phyloP scores from a whole-genome alignment of 2,113 vertebrate species.

The Australoheros scitulus region DNA sequence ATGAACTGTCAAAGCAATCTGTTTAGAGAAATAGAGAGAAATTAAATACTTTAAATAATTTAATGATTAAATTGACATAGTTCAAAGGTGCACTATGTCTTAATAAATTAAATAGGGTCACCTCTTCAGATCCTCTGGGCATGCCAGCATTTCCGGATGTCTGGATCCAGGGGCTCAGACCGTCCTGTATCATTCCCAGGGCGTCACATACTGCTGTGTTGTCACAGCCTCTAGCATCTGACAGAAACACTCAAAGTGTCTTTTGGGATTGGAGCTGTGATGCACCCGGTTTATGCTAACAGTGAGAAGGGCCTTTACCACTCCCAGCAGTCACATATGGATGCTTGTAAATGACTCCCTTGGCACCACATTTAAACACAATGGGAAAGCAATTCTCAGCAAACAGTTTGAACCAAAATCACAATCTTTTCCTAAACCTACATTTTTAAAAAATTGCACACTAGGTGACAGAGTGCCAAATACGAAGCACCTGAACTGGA shows the following conservation, averaged over 20 bases:
- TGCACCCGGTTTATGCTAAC: background rate
- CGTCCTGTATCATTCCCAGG: background rate
- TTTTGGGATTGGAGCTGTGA: background rate
- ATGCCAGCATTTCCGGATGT: background rate
- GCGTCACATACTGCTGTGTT: background rate
- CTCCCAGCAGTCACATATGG: background rate
- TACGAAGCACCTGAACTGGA: background rate
- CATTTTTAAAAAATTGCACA: background rate
- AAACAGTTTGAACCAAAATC: background rate
- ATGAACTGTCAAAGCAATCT: slow-evolving; percentile 48
- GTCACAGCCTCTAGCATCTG: background rate
- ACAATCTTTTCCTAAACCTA: background rate
- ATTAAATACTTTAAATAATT: slow-evolving; percentile 17
- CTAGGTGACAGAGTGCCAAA: background rate
- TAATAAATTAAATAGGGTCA: slow-evolving; percentile 20
- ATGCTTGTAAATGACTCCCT: background rate
- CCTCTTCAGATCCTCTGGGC: background rate
- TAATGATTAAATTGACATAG: slow-evolving; percentile 4
- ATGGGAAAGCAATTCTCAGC: no score
- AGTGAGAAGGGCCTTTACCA: background rate
- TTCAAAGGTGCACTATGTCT: slow-evolving; percentile 13
- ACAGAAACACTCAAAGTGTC: background rate
- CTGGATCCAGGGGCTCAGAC: background rate
- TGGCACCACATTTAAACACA: background rate
- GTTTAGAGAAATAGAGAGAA: slow-evolving; percentile 22